phyloP scores from a whole-genome alignment of 2,888 invertebrate species.

The Spialia ferax region DNA sequence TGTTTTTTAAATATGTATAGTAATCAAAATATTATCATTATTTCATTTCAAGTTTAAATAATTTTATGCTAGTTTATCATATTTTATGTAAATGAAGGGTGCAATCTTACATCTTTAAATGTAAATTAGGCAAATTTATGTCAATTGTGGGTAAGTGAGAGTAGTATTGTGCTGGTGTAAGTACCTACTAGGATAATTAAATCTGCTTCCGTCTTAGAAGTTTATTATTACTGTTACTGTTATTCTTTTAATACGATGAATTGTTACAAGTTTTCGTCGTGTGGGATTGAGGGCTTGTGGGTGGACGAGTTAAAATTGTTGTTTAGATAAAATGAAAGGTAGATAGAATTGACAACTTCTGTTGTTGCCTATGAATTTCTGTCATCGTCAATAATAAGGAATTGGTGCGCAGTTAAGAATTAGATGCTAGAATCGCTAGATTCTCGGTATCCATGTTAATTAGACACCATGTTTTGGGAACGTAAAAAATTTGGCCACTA shows the following conservation, averaged over 20 bases:
- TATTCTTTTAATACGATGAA: background rate
- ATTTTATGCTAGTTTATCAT: constrained; percentile 22
- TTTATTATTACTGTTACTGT: background rate
- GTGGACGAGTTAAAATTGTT: background rate
- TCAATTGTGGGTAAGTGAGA: constrained; percentile 25
- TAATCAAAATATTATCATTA: background rate
- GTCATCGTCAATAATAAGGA: constrained; percentile 16
- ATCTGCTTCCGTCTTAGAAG: constrained; percentile 23
- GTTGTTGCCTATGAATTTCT: constrained; percentile 24
- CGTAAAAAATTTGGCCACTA: background rate
- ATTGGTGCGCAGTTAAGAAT: constrained; percentile 15
- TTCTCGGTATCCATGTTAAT: background rate
- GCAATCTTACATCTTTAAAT: constrained; percentile 7
- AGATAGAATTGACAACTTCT: background rate
- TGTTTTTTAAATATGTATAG: too few species aligned
- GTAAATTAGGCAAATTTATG: constrained; percentile 10
- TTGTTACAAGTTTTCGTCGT: background rate
- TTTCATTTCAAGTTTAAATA: constrained; percentile 21
- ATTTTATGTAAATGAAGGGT: background rate
- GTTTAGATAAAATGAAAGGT: background rate
- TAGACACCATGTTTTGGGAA: background rate
- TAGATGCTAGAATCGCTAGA: background rate
- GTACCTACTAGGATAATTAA: background rate
- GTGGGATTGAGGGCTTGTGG: background rate
- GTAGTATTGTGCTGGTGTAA: constrained; percentile 1